Evolutionary conservation across 2,797 vertebrate genomes (phyloP), one percentile per base, ranked within the genome.

Genomic region (Anas flavirostris): DNA sequence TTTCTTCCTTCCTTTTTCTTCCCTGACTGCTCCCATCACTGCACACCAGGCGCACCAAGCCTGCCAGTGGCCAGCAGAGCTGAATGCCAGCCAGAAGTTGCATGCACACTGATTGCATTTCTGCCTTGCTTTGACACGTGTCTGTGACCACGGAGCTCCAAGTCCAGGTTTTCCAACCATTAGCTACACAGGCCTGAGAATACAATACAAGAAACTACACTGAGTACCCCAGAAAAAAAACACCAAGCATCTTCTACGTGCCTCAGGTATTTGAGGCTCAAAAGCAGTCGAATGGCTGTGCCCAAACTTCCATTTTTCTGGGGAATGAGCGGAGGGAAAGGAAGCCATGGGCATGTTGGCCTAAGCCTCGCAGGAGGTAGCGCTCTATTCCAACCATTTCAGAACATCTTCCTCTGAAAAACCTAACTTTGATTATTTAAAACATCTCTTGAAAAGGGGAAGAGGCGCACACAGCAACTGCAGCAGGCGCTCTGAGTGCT

Each of bases 1-100:
- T 50, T 10, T 25, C 59, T 86, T 56, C 28, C 11, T 58, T 76
- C 25, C 44, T 55, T 55, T 50, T 53, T 22, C 31, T 80, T 70
- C 58, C 50, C 31, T 5, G 33, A 29, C 26, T 19, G 9, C 21
- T 77, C 55, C 16, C 5, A 8, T 39, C 22, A 5, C 8, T 52
- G 37, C 50, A 18, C 0, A 2, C 25, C 7, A 62, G 50, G 35
- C 4, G 1, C 55, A 66, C 11, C 4, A n/a, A 73, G 26, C 37
- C 33, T 63, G 29, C 29, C 29, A 41, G 33, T 1, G 21, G 15
- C 29, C 73, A n/a, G 33, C 84, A n/a, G 25, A 50, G 46, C 8
- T 1, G 35, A 31, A 22, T 2, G 2, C 31, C 5, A 39, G 31
- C 25, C 28, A 16, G 23, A 70, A 26, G 33, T 7, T 7, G 26